Evolutionary conservation across 2,113 vertebrate species (phyloP), one percentile per base, ranked within the genome.

Genomic region (Seriola rivoliana): DNA sequence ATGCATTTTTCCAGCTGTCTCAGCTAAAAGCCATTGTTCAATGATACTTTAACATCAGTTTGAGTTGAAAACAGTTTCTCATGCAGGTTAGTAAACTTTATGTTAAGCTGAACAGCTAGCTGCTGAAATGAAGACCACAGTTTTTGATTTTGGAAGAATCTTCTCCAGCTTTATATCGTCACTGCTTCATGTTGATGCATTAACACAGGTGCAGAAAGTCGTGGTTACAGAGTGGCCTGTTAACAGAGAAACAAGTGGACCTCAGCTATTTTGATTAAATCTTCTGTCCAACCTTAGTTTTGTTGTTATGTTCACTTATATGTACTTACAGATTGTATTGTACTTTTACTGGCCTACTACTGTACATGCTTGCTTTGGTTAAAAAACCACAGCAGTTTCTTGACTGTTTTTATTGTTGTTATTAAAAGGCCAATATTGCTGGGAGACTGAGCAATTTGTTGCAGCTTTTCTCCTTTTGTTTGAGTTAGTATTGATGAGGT

Each of bases 331-430:
- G 75, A 89, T 85, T 91, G 76, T 86, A 88, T 85, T 83, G 84
- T 91, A 84, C 68, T 78, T 88, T 82, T 79, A 66, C 71, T 84
- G 80, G 86, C 85, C 85, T 78, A 81, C 84, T 90, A 85, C 78
- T 89, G 86, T 91, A 88, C 60, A 81, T 87, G 84, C 88, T 92
- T 75, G 82, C 87, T 89, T 90, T 84, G 72, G 81, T 80, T 81
- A 44, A 88, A 88, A 81, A 80, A 65, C 78, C 81, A 78, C 58
- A 76, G 25, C 55, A 25, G 76, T 85, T 86, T 81, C 60, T 84
- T 36, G 80, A 82, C 81, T 87, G 80, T 92, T 93, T 92, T 92
- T 92, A 90, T 88, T 84, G 81, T 91, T 93, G 71, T 86, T 90
- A 91, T 92, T 92, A 94, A 93, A 91, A 84, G 64, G 71, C 74